Evolutionary conservation across 2,797 vertebrate species (phyloP), one percentile per base, ranked within the genome.

Genomic region (Zenarchopterus dispar): DNA sequence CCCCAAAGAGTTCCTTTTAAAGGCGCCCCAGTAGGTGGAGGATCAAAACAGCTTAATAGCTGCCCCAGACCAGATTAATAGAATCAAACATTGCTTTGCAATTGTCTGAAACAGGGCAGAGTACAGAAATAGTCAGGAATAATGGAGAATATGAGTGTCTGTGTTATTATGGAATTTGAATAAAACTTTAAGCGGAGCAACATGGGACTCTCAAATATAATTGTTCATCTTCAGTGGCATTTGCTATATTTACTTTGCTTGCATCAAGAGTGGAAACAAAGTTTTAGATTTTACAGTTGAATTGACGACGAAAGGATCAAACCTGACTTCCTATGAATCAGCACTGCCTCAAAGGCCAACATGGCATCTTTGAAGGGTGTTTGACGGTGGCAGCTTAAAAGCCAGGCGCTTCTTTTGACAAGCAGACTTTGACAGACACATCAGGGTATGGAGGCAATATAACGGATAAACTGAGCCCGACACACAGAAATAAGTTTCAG

Each of bases 1-100:
- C 61, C 75, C 75, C 68, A 77, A 78, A 82, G 75, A 83, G 70
- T 71, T 54, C 22, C 49, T 73, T 88, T 88, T 84, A 91, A 84
- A 89, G 80, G 64, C 76, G 22, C 49, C 73, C 65, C 68, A 67
- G 78, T 56, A 51, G 85, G 78, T 75, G 54, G 26, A 74, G 68
- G 81, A 91, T 91, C 87, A 91, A 89, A 90, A 81, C 57, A 45
- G 53, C 78, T 75, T 73, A 45, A 81, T 47, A 63, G 70, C 47
- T 42, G 52, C 73, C 56, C 41, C 68, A 70, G 62, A 70, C 74
- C 77, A 61, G 70, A 71, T 85, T 66, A 53, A 80, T 18, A 45
- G 60, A 86, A 81, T 84, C 68, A 81, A 77, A 82, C 63, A 42
- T 33, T 6, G 54, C 67, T 51, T 43, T 47, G 53, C 28, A 77